These are phyloP conservation scores for Bombyx mandarina DNA, from an alignment of 1,140 invertebrate species.

Conservation along the genomic window DNA sequence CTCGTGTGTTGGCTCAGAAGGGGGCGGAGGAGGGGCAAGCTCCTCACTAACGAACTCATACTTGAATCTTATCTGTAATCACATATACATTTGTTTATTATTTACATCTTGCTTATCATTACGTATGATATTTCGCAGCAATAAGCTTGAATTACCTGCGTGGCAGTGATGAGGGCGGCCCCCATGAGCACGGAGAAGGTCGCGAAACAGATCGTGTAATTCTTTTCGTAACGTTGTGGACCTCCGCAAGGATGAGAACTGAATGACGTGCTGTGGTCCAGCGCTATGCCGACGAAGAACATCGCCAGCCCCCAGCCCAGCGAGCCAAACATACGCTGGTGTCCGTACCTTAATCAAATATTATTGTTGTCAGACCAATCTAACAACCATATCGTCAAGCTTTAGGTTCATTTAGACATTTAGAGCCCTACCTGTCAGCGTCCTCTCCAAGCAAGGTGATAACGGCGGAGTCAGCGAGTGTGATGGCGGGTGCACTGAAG, in stretches of 20 bases:
- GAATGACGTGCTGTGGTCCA: constrained; percentile 96
- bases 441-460: constrained; percentile 92
- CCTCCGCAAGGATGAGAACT: constrained; percentile 91
- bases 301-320: constrained; percentile 98
- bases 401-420: too few relatives aligned
- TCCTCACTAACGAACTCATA: constrained; percentile 73
- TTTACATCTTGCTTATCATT: too few relatives aligned
- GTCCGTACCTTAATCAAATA: constrained; percentile 80
- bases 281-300: constrained; percentile 98
- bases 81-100: too few relatives aligned
- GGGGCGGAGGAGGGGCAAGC: constrained; percentile 32
- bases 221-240: constrained; percentile 91
- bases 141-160: constrained; percentile 72
- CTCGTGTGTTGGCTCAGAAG: constrained; percentile 71
- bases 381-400: too few relatives aligned
- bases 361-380: background rate
- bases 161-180: constrained; percentile 92
- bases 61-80: constrained; percentile 79
- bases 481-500: constrained; percentile 96
- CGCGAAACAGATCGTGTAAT: constrained; percentile 98
- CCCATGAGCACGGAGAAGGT: constrained; percentile 98
- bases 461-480: constrained; percentile 95
- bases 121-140: too few relatives aligned
- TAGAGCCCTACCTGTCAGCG: constrained; percentile 78
- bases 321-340: constrained; percentile 98